Conservation (phyloP, 1,140 invertebrate genomes). For the Orius insidiosus region DNA sequence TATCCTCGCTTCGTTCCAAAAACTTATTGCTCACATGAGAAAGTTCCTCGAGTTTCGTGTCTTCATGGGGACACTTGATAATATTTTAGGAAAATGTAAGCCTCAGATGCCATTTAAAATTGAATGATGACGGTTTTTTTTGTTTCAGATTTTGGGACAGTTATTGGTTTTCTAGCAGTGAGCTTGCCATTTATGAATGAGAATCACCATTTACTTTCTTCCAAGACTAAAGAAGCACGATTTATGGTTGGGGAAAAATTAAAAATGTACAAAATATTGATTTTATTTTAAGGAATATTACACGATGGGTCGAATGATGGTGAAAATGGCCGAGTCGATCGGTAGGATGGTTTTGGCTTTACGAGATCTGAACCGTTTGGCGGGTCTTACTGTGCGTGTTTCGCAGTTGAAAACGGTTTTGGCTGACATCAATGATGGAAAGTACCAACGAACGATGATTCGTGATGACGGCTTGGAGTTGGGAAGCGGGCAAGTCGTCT, state of each 20-base stretch:
- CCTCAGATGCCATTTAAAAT: too few species aligned
- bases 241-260: slow-evolving; percentile 36
- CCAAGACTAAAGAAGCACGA: slow-evolving; percentile 42
- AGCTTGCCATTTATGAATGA: slow-evolving; percentile 79
- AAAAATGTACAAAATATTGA: not conserved
- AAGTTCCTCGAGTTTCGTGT: slow-evolving; percentile 85
- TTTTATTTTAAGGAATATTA: slow-evolving; percentile 71
- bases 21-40: slow-evolving; percentile 62
- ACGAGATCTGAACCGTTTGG: slow-evolving; percentile 79
- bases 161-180: slow-evolving; percentile 89
- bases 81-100: slow-evolving; percentile 92
- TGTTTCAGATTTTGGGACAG: slow-evolving; percentile 88
- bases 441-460: slow-evolving; percentile 79
- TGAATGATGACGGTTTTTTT: too few species aligned
- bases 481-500: slow-evolving; percentile 63
- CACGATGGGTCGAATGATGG: slow-evolving; percentile 88
- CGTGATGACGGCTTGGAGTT: slow-evolving; percentile 31
- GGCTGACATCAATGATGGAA: slow-evolving; percentile 68
- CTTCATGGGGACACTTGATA: slow-evolving; percentile 86
- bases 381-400: slow-evolving; percentile 82
- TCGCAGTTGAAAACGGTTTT: slow-evolving; percentile 78
- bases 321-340: slow-evolving; percentile 92
- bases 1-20: slow-evolving; percentile 71
- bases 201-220: slow-evolving; percentile 42
- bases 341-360: slow-evolving; percentile 85